Conservation (phyloP, 1,140 invertebrate species). For the Leptinotarsa undecemlineata region DNA sequence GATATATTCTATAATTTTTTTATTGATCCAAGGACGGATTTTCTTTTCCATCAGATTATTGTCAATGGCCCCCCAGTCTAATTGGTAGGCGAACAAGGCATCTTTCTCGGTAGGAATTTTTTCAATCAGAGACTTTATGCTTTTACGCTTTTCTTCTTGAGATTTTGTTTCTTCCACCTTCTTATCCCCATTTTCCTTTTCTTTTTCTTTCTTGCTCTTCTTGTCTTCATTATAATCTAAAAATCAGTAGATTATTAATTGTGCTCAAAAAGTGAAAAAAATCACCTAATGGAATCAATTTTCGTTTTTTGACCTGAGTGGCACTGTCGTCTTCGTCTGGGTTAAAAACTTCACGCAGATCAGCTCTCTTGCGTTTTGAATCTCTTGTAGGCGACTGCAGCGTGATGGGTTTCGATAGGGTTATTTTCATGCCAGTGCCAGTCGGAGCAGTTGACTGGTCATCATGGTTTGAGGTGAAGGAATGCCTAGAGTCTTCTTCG, state of each 20-base stretch:
- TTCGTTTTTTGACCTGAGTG: constrained; percentile 73
- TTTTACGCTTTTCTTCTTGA: constrained; percentile 92
- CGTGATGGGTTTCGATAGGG: constrained; percentile 50
- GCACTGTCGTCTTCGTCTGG: constrained; percentile 81
- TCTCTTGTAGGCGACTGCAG: constrained; percentile 56
- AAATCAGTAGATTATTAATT: not conserved
- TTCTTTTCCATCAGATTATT: constrained; percentile 88
- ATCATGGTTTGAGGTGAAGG: constrained; percentile 47
- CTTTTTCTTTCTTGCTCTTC: constrained; percentile 62
- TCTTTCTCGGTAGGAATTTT: constrained; percentile 98
- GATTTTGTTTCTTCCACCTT: constrained; percentile 71
- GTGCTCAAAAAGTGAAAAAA: not conserved
- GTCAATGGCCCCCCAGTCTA: constrained; percentile 84
- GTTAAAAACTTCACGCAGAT: constrained; percentile 89
- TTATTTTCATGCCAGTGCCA: constrained; percentile 52
- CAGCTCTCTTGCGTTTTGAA: constrained; percentile 57
- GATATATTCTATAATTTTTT: constrained; percentile 99
- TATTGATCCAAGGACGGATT: constrained; percentile 98
- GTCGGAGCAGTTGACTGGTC: constrained; percentile 45
- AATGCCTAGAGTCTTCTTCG: constrained; percentile 53
- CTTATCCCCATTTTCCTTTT: constrained; percentile 66
- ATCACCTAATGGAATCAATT: constrained; percentile 79
- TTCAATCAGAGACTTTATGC: constrained; percentile 96
- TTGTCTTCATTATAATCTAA: constrained; percentile 71
- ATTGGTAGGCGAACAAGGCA: constrained; percentile 89